These are phyloP conservation scores for Orthosia gracilis DNA, from an alignment of 2,888 invertebrate species.

Conservation along the genomic window DNA sequence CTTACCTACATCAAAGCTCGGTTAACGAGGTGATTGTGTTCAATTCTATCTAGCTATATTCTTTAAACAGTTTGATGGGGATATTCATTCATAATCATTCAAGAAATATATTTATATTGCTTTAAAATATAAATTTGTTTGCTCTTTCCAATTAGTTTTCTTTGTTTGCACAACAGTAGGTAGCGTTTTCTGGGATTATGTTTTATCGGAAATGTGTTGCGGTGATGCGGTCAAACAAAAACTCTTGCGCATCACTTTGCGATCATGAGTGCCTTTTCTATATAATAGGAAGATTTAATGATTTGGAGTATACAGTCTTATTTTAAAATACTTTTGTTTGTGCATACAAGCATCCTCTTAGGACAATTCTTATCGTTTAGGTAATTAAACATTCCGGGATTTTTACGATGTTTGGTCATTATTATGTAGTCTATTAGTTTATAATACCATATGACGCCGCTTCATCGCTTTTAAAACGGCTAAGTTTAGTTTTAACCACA, in stretches of 20 bases:
- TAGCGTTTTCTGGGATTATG: background rate
- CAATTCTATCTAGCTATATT: background rate
- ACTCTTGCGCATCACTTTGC: background rate
- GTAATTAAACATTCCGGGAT: background rate
- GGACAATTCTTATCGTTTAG: background rate
- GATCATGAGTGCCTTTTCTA: background rate
- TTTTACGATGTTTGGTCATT: background rate
- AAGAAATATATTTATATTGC: background rate
- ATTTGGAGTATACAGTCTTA: too few relatives aligned
- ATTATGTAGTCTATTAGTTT: background rate
- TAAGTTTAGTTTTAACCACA: background rate
- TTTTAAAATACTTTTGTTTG: too few relatives aligned
- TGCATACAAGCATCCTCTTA: background rate
- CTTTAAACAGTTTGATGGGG: background rate
- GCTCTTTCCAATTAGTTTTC: conserved; percentile 7
- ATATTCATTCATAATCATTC: background rate
- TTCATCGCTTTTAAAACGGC: background rate
- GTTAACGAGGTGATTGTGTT: conserved; percentile 37
- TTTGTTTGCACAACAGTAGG: background rate
- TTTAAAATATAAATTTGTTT: background rate
- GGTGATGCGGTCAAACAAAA: background rate
- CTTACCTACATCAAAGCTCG: background rate
- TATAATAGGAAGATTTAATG: too few relatives aligned
- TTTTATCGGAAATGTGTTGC: conserved; percentile 1
- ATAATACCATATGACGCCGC: background rate